Evolutionary conservation across 2,113 vertebrate species (phyloP).

Genomic region (Gorilla gorilla): DNA sequence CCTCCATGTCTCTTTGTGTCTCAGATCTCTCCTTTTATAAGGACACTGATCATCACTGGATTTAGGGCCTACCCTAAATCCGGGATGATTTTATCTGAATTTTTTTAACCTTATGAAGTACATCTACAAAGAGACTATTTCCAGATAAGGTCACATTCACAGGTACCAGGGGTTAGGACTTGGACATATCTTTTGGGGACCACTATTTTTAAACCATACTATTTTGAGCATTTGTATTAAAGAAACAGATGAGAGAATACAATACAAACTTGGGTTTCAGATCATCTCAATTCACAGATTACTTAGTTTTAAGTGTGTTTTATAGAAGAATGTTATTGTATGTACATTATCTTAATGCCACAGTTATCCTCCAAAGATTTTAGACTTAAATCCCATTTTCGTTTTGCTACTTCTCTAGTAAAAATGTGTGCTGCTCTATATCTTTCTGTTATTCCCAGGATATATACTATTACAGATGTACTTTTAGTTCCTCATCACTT

Average conservation of each 20-base stretch:
- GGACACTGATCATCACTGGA: background rate
- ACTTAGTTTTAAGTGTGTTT: conserved; percentile 15
- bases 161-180: background rate
- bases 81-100: background rate
- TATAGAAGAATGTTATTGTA: background rate
- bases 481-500: conserved; percentile 6
- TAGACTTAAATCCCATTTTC: background rate
- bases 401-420: background rate
- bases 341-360: background rate
- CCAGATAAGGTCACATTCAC: background rate
- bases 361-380: background rate
- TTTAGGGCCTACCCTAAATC: background rate
- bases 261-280: background rate
- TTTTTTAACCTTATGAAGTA: background rate
- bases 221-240: background rate
- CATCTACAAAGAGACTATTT: background rate
- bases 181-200: background rate
- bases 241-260: background rate
- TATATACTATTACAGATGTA: background rate
- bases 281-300: background rate
- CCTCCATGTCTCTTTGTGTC: background rate
- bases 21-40: background rate
- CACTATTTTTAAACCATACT: background rate
- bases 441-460: background rate
- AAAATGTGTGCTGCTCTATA: background rate